Conservation (phyloP, 2,888 invertebrate species). For the Diogma glabrata region DNA sequence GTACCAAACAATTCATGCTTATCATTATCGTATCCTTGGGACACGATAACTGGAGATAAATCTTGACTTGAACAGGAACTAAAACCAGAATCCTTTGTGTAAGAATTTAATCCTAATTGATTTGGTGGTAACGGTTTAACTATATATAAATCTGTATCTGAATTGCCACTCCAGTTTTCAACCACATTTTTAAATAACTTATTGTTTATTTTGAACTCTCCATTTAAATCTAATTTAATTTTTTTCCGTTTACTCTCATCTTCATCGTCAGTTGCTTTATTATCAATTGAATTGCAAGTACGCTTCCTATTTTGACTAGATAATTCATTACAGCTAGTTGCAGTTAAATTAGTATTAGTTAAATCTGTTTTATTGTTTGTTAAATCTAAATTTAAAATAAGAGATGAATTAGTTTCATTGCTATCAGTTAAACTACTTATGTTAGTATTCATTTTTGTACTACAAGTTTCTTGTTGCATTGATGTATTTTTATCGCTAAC, state of each 20-base stretch:
- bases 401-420: no score
- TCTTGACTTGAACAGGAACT: conserved; percentile 24
- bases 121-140: not conserved
- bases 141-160: not conserved
- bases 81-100: conserved; percentile 23
- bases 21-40: not conserved
- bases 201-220: conserved; percentile 1
- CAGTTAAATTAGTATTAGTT: not conserved
- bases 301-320: conserved; percentile 3
- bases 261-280: not conserved
- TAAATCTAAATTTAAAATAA: no score
- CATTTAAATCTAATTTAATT: not conserved
- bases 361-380: not conserved
- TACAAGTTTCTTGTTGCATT: conserved; percentile 4
- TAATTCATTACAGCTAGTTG: not conserved
- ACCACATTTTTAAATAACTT: conserved; percentile 8
- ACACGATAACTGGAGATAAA: not conserved
- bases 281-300: not conserved
- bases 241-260: not conserved
- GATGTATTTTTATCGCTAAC: no score
- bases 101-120: not conserved
- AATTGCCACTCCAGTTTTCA: conserved; percentile 7
- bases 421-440: no score
- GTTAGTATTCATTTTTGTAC: not conserved
- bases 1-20: not conserved